phyloP scores from a whole-genome alignment of 2,797 vertebrate genomes.

The Gobio occitaniae region DNA sequence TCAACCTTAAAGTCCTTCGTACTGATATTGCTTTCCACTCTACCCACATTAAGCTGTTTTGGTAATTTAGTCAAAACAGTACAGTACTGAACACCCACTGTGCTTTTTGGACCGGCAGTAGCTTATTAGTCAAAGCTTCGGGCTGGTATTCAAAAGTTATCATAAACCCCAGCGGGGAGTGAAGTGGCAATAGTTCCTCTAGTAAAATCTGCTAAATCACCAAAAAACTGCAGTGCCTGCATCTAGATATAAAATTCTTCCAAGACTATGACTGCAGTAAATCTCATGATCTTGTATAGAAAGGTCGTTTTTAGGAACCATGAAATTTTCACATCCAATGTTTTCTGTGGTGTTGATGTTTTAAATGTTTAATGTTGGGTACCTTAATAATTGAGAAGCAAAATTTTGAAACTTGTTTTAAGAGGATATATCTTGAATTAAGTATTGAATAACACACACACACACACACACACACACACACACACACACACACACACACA shows the following conservation, averaged over 20 bases:
- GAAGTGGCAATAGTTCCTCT: neutral
- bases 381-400: neutral
- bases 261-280: neutral
- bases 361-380: neutral
- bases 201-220: conserved; percentile 17
- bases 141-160: neutral
- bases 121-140: neutral
- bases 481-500: too few relatives aligned
- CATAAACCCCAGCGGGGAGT: neutral
- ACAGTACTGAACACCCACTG: neutral
- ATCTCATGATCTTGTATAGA: neutral
- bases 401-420: neutral
- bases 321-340: neutral
- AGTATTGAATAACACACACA: neutral
- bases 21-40: neutral
- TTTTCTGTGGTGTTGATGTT: neutral
- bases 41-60: neutral
- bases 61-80: neutral
- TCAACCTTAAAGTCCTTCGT: neutral
- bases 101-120: neutral
- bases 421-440: neutral
- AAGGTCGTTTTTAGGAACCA: neutral
- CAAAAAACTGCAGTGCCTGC: neutral
- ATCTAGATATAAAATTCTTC: neutral
- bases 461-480: too few relatives aligned